Evolutionary conservation across 2,113 vertebrate species (phyloP).

Genomic region (Pteropus alecto): DNA sequence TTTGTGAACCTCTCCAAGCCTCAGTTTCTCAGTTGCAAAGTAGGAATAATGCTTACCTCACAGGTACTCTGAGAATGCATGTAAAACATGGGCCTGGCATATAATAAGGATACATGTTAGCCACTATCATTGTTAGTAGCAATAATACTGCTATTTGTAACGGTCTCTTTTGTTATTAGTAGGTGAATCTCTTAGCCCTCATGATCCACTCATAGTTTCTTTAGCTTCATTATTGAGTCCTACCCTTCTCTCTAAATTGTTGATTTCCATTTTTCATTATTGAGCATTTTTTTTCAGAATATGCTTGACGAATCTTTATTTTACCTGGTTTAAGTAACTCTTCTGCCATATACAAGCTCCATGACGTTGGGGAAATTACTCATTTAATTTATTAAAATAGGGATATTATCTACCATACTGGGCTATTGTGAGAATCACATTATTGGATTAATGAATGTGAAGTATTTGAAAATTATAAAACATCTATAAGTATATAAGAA

Average conservation of each 20-base stretch:
- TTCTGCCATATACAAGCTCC: neutral
- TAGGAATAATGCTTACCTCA: neutral
- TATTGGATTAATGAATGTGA: neutral
- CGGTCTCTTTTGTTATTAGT: neutral
- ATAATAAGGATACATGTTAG: neutral
- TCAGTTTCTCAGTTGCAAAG: neutral
- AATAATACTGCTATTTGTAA: neutral
- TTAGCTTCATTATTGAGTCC: neutral
- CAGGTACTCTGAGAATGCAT: neutral
- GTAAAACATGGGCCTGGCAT: neutral
- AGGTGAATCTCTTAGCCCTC: neutral
- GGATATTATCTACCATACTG: neutral
- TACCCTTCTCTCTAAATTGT: neutral
- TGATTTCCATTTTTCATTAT: neutral
- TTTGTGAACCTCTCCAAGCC: neutral
- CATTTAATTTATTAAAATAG: neutral
- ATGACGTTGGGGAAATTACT: neutral
- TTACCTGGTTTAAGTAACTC: neutral
- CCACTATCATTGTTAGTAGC: neutral
- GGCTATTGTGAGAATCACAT: neutral
- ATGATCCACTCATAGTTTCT: neutral
- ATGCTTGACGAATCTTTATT: neutral
- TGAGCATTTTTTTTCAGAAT: neutral
- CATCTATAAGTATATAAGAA: neutral
- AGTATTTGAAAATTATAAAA: constrained; percentile 24